Evolutionary conservation across 2,888 invertebrate species (phyloP), one percentile per base, ranked within the genome.

Genomic region (Subacronicta megacephala): DNA sequence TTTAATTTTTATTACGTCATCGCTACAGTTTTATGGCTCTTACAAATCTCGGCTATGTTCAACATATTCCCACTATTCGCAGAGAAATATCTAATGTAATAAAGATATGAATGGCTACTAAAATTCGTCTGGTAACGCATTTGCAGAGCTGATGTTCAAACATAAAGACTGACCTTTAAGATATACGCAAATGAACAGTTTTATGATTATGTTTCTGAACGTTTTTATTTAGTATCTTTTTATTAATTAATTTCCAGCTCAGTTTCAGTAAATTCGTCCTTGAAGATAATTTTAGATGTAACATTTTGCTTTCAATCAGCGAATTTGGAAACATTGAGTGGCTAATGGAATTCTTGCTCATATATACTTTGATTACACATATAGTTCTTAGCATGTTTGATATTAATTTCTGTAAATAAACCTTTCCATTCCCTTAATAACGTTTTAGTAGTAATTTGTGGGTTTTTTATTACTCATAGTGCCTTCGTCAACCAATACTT

Each of bases 111-210:
- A 69, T 60, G 37, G 31, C 40, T 26, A 55, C 35, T 64, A 55
- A 69, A 64, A 53, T 55, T 37, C 20, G 74, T 70, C 57, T 70
- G 36, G 31, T 43, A 44, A n/a, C n/a, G 41, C 31, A 49, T 67
- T 58, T 55, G 47, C 37, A 26, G 20, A 16, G 6, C 3, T 31
- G 35, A 13, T 43, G 7, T 56, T 49, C 41, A 31, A 33, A 53
- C 33, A 37, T 47, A 15, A 40, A 23, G n/a, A 29, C 10, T 52
- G 56, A 61, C 65, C 61, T 70, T 59, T 16, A 12, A 17, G 23
- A 63, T 44, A 42, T 38, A 9, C 45, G 23, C 29, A 44, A 43
- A 46, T 45, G 38, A 16, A 31, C 31, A 29, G 29, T 44, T 46
- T 68, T 52, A 55, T 31, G 15, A 52, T 36, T 38, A 45, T 17